Conservation (phyloP, 2,113 vertebrate species). For the Tauraco erythrolophus region DNA sequence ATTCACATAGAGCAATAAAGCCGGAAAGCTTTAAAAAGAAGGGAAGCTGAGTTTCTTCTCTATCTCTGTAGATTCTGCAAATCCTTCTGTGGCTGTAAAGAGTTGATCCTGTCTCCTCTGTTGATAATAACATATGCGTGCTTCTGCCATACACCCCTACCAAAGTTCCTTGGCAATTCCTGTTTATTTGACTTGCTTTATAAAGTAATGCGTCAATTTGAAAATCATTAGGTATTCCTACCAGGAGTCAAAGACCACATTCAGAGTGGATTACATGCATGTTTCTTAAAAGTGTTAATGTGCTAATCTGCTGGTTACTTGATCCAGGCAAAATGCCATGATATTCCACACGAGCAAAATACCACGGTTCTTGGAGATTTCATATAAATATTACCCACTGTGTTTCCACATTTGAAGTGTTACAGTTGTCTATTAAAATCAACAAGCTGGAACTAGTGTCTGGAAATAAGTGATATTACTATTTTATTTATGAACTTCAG, state of each 20-base stretch:
- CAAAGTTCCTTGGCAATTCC: slow-evolving; percentile 28
- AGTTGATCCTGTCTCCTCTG: not conserved
- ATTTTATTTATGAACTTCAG: slow-evolving; percentile 68
- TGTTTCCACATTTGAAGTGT: slow-evolving; percentile 82
- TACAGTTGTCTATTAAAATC: slow-evolving; percentile 78
- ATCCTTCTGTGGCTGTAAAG: not conserved
- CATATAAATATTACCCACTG: slow-evolving; percentile 89
- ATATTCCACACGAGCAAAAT: slow-evolving; percentile 82
- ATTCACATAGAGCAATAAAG: not conserved
- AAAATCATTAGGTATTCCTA: slow-evolving; percentile 79
- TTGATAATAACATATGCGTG: not conserved
- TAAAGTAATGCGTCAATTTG: slow-evolving; percentile 68
- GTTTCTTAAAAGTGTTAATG: slow-evolving; percentile 90
- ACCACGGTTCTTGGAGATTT: slow-evolving; percentile 79
- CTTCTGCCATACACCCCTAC: not conserved
- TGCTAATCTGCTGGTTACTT: slow-evolving; percentile 96
- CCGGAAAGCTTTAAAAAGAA: not conserved
- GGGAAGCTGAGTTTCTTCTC: not conserved
- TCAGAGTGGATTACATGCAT: slow-evolving; percentile 80
- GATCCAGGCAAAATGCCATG: slow-evolving; percentile 88
- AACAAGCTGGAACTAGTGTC: slow-evolving; percentile 76
- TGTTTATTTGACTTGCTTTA: slow-evolving; percentile 64
- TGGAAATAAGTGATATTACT: slow-evolving; percentile 62
- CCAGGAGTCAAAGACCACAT: slow-evolving; percentile 81
- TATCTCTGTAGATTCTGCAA: not conserved